Evolutionary conservation across 2,888 invertebrate species (phyloP), one percentile per base, ranked within the genome.

Genomic region (Entomobrya multifasciata): DNA sequence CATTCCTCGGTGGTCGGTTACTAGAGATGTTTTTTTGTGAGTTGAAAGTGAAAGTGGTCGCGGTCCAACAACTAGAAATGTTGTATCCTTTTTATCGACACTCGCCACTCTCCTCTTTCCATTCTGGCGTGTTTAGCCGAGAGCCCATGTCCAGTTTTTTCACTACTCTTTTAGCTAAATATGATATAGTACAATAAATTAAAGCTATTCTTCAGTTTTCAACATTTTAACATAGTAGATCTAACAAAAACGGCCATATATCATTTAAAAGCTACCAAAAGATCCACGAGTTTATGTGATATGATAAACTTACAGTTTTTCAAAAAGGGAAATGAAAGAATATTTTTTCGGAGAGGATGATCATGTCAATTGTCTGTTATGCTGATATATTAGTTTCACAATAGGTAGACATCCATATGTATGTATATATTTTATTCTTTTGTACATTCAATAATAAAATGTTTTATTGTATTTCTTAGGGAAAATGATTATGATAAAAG

Each of bases 11-110:
- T 36, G 6, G 44, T n/a, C n/a, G n/a, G n/a, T n/a, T n/a, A n/a
- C n/a, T n/a, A n/a, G n/a, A n/a, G 41, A 10, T 3, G 81, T 44
- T 81, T 81, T 81, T 41, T 67, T 52, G 57, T 1, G 20, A 55
- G 27, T 55, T 72, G 67, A 84, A 65, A 83, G 76, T 76, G 67
- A 77, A 70, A 84, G 84, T 70, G 76, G 65, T n/a, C n/a, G n/a
- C 17, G 25, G 67, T 65, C 62, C 30, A 62, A 44, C 22, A 74
- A 55, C 15, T 13, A 60, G 55, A 55, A 27, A n/a, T n/a, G n/a
- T n/a, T n/a, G n/a, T n/a, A n/a, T 15, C 70, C 20, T 13, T 83
- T 83, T 83, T 83, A 83, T 83, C 83, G 76, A 77, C 67, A 67
- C 76, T 83, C 65, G 49, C 76, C 83, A 83, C 83, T 76, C 83